Evolutionary conservation across 1,140 invertebrate genomes (phyloP).

Genomic region (Zeugodacus cucurbitae): DNA sequence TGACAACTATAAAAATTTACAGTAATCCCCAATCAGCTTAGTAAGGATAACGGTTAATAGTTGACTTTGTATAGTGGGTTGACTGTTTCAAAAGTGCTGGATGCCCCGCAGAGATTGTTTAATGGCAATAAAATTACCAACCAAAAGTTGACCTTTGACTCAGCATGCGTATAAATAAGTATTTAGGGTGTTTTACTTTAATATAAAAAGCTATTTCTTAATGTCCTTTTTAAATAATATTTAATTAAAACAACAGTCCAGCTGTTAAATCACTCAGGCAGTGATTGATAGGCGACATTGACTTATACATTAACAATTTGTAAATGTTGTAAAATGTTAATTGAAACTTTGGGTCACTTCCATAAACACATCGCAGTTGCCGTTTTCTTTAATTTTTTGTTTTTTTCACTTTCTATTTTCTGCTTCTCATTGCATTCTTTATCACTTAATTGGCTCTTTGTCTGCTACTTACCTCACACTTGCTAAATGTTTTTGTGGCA

Average conservation of each 20-base stretch:
- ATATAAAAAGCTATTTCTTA: neutral
- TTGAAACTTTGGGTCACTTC: too few species aligned
- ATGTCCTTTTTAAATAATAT: neutral
- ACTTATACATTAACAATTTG: too few species aligned
- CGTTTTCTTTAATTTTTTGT: too few species aligned
- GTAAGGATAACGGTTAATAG: neutral
- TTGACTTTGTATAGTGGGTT: neutral
- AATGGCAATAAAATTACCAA: neutral
- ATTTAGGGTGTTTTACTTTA: neutral
- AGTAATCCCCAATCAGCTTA: neutral
- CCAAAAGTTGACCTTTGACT: neutral
- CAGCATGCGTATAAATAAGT: neutral
- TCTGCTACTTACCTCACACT: neutral
- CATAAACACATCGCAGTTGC: too few species aligned
- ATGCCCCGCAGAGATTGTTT: neutral
- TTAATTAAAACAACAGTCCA: neutral
- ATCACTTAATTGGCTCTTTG: neutral
- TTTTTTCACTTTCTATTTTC: neutral
- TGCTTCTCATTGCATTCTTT: neutral
- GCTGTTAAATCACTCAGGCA: neutral
- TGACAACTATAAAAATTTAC: neutral
- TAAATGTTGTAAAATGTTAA: too few species aligned
- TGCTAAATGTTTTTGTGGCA: neutral
- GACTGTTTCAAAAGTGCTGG: neutral
- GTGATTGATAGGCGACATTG: neutral